Evolutionary conservation across 2,797 vertebrate genomes (phyloP), one percentile per base, ranked within the genome.

Genomic region (Coreius guichenoti): DNA sequence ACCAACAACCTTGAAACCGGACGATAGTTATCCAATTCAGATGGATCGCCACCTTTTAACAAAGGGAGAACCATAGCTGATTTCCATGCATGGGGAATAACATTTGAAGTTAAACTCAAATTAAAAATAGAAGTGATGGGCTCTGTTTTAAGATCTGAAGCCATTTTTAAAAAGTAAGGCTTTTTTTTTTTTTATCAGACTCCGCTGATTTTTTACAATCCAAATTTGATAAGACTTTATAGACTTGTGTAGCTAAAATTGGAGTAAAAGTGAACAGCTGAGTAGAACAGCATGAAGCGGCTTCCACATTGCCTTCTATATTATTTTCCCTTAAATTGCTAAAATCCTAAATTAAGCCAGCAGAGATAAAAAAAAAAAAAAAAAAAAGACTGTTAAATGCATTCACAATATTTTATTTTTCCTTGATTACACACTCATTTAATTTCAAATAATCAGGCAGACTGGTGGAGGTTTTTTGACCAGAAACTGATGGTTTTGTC

Each of bases 81-180:
- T 47, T 4, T 47, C 13, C 45, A 16, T 47, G 13, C 45, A 14
- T 4, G 4, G 45, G 47, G 14, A 49, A 49, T 49, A 49, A 49
- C 47, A 49, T 49, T 49, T 14, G 47, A 49, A 17, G 14, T 16
- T 49, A 16, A 19, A 33, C 65, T 80, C 5, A 83, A 69, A 51
- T 80, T 80, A 78, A 87, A 87, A 70, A 87, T 67, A 5, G 11
- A 67, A 31, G 80, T n/a, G 6, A 79, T 67, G 72, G 86, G 74
- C 54, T 83, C 58, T 61, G 80, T 73, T 26, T 72, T 31, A 63
- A 68, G 47, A 47, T 83, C 75, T 45, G 75, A 51, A 58, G 86
- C 86, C 33, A 84, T 31, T 80, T 80, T 80, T 43, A 68, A 80
- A 69, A 74, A 81, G 19, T 51, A 86, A 36, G 78, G 70, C 47